Conservation (phyloP, 1,140 invertebrate species). For the Drosophila asahinai region DNA sequence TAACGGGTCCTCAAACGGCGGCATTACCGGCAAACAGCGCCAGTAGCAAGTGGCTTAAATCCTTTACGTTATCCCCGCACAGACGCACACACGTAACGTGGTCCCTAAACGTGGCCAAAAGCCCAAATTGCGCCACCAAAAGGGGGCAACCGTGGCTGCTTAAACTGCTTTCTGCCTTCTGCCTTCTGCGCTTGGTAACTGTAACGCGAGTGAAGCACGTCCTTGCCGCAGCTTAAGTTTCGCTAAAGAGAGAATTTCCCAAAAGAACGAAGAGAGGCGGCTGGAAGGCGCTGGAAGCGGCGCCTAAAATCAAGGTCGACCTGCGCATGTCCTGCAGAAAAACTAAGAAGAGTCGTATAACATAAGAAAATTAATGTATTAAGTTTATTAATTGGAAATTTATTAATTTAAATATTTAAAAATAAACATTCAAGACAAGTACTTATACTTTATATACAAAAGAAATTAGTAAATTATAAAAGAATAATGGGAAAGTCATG, state of each 20-base stretch:
- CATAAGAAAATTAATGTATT: not conserved
- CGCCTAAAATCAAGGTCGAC: not conserved
- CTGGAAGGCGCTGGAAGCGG: conserved; percentile 43
- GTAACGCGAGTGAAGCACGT: not conserved
- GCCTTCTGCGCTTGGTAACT: not conserved
- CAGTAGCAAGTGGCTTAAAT: conserved; percentile 65
- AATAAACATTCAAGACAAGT: not conserved
- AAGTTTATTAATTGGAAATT: not conserved
- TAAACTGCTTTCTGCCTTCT: not conserved
- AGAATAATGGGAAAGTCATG: not conserved
- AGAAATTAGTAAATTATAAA: not conserved
- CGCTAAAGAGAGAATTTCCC: conserved; percentile 56
- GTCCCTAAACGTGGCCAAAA: conserved; percentile 55
- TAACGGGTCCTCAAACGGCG: conserved; percentile 47
- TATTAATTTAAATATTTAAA: not conserved
- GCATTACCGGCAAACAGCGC: conserved; percentile 48
- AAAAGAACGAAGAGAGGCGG: conserved; percentile 24
- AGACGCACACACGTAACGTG: conserved; percentile 31
- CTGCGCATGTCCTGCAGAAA: conserved; percentile 8
- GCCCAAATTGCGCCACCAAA: conserved; percentile 18
- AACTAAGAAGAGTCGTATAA: too few relatives aligned
- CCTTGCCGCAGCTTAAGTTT: conserved; percentile 19
- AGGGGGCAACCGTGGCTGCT: not conserved
- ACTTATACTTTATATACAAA: not conserved
- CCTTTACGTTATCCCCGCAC: conserved; percentile 62